Evolutionary conservation across 2,888 invertebrate genomes (phyloP).

Genomic region (Periphyllus acericola): DNA sequence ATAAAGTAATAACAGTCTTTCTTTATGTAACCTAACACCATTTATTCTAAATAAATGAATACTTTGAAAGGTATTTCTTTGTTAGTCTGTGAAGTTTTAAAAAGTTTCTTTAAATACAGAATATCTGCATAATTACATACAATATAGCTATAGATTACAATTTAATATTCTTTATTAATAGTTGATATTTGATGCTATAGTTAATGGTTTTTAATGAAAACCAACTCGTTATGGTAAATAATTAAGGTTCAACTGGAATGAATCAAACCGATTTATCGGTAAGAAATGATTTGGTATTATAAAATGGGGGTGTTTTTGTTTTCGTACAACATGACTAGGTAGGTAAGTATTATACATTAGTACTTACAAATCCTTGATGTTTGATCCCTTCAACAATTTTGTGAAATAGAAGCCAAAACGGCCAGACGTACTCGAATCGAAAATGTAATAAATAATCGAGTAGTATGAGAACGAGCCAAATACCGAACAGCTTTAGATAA

Average conservation of each 20-base stretch:
- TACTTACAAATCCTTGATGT: slow-evolving; percentile 94
- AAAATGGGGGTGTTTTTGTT: too few relatives aligned
- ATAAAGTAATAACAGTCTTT: too few relatives aligned
- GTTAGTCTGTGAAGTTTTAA: too few relatives aligned
- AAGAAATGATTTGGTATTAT: neutral
- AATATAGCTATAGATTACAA: neutral
- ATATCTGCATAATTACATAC: neutral
- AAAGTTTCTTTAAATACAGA: too few relatives aligned
- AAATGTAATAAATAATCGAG: slow-evolving; percentile 98
- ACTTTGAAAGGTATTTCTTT: too few relatives aligned
- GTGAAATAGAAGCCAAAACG: slow-evolving; percentile 95
- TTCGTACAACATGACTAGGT: too few relatives aligned
- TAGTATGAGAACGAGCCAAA: slow-evolving; percentile 67
- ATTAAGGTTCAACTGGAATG: neutral
- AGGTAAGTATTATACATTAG: neutral
- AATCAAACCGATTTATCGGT: neutral
- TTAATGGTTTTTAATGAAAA: neutral
- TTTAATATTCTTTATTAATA: neutral
- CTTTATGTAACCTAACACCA: too few relatives aligned
- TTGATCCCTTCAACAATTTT: slow-evolving; percentile 97
- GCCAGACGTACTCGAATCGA: slow-evolving; percentile 99
- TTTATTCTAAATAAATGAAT: too few relatives aligned
- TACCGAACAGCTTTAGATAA: slow-evolving; percentile 47
- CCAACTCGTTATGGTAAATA: neutral
- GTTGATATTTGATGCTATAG: neutral